Conservation (phyloP, 1,140 invertebrate species). For the Magallana gigas region DNA sequence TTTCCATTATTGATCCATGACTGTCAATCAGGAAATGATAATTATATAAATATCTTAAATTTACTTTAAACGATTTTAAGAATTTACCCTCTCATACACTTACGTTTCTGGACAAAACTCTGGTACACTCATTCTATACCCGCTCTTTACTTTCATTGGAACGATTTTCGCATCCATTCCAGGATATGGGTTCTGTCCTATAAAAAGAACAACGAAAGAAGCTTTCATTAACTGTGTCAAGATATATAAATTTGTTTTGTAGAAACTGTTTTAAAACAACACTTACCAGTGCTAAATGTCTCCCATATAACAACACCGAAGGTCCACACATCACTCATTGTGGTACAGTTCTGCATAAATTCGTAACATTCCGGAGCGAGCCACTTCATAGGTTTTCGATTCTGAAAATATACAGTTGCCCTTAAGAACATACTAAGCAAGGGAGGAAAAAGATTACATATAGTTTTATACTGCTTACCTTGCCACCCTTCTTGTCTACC, state of each 20-base stretch:
- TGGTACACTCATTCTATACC: slow-evolving; percentile 62
- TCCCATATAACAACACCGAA: slow-evolving; percentile 72
- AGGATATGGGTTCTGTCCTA: slow-evolving; percentile 86
- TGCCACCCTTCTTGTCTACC: not conserved
- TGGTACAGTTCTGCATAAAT: slow-evolving; percentile 49
- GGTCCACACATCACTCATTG: slow-evolving; percentile 72
- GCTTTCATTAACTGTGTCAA: too few relatives aligned
- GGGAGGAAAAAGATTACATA: not conserved
- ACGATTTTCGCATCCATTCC: slow-evolving; percentile 87
- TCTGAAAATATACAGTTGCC: not conserved
- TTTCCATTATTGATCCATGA: slow-evolving; percentile 50
- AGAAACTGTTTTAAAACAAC: not conserved
- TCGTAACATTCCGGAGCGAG: slow-evolving; percentile 57
- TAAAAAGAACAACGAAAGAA: slow-evolving; percentile 46
- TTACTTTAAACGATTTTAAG: not conserved
- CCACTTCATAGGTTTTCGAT: slow-evolving; percentile 58
- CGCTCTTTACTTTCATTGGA: slow-evolving; percentile 79
- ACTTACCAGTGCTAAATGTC: slow-evolving; percentile 63
- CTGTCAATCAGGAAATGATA: slow-evolving; percentile 38
- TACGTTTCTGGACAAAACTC: slow-evolving; percentile 62
- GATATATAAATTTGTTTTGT: not conserved
- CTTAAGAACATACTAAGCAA: not conserved
- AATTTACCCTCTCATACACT: slow-evolving; percentile 24
- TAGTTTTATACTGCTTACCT: not conserved
- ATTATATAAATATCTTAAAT: too few relatives aligned